These are phyloP conservation scores for Semicossyphus pulcher DNA, from an alignment of 2,113 vertebrate species.

Conservation along the genomic window DNA sequence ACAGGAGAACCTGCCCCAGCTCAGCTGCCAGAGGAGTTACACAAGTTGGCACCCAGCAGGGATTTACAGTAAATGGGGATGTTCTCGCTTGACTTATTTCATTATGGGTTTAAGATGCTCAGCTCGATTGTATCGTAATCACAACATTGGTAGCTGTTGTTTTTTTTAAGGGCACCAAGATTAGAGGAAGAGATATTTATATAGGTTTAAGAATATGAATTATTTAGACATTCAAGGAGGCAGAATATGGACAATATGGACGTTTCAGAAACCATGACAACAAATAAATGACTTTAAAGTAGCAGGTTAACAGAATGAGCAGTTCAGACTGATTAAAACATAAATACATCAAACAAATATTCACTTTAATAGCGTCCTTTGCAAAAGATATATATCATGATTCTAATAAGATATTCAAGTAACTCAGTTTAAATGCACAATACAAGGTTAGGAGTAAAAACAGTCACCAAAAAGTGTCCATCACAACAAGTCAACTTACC, in stretches of 20 bases:
- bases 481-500: constrained; percentile 62
- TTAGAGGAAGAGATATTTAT: not conserved
- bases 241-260: not conserved
- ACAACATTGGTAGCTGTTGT: not conserved
- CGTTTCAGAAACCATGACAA: not conserved
- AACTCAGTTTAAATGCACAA: not conserved
- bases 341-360: not conserved
- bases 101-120: constrained; percentile 48
- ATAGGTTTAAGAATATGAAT: not conserved
- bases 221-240: not conserved
- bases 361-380: not conserved
- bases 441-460: not conserved
- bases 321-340: not conserved
- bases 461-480: not conserved
- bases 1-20: not conserved
- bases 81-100: constrained; percentile 21
- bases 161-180: not conserved
- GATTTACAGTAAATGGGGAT: constrained; percentile 53
- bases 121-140: not conserved
- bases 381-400: not conserved
- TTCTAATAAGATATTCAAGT: not conserved
- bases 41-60: constrained; percentile 47
- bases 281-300: not conserved
- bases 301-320: not conserved
- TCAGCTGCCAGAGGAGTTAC: constrained; percentile 32